Base-by-base conservation (phyloP, 2,113 vertebrate genomes). In the Setophaga petechia region DNA sequence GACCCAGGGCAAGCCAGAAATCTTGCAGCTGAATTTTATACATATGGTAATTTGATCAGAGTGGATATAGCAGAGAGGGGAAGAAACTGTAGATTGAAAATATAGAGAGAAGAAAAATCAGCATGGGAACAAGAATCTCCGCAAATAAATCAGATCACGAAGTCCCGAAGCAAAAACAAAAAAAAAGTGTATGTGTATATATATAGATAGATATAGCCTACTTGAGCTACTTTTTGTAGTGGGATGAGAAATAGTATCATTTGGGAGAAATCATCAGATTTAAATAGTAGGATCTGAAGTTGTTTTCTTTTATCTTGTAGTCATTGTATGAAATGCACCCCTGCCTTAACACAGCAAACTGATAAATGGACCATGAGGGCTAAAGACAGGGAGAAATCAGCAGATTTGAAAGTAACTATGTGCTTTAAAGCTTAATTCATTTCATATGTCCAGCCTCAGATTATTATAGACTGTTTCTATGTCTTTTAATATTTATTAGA, bases 1-100 rank as follows among this genome's bases (percentile, higher is more conserved):
- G 97, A 98, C 97, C 97, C 84, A 80, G 90, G 72, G 95, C 55
- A 58, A 95, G 89, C 51, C 94, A 90, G 93, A 96, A 93, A 83
- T 89, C 96, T 97, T 93, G 89, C 97, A 97, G 95, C 95, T 89
- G 95, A 93, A 63, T 94, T 96, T 96, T 94, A 84, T 94, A 87
- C 95, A 92, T 87, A 77, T 87, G 94, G 93, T 95, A 91, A 95
- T 91, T 90, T 89, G 97, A 97, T 93, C 88, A 92, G 78, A 93
- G 69, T 62, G 91, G 59, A 87, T 81, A 90, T 11, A 80, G 76
- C 59, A 86, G 65, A 69, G 65, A 84, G 61, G 35, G 47, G 72
- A 91, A 92, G 86, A 82, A 90, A 85, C 9, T 46, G 24, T 23
- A n/a, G 71, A 84, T 3, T 76, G 69, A 93, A 96, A 95, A 87